Evolutionary conservation across 2,113 vertebrate species (phyloP).

Genomic region (Mobula hypostoma): DNA sequence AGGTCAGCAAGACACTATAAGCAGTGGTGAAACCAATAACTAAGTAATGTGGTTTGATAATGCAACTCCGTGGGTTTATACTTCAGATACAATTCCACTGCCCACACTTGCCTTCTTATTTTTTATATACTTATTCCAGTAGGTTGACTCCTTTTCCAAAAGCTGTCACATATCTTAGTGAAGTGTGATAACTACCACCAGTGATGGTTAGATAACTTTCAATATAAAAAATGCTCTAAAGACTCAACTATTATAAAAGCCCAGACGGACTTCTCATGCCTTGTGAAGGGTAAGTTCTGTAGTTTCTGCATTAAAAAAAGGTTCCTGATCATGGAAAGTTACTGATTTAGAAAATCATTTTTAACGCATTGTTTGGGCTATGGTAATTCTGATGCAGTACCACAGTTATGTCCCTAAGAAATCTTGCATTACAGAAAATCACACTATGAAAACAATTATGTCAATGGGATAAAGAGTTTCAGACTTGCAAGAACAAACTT

Average conservation of each 20-base stretch:
- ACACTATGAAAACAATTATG: too few species aligned
- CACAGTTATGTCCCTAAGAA: too few species aligned
- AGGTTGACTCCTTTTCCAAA: background rate
- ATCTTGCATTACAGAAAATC: too few species aligned
- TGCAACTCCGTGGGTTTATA: background rate
- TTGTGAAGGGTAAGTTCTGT: background rate
- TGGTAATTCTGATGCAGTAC: too few species aligned
- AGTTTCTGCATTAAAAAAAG: background rate
- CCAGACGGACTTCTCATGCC: background rate
- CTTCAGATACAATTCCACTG: background rate
- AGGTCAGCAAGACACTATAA: background rate
- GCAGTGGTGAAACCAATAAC: background rate
- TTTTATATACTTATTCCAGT: background rate
- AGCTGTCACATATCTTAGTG: background rate
- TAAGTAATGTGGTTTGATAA: background rate
- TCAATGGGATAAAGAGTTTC: too few species aligned
- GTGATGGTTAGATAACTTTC: background rate
- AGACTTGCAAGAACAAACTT: too few species aligned
- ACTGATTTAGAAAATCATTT: background rate
- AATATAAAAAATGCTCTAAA: background rate
- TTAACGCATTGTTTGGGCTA: background rate
- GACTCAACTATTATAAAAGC: background rate
- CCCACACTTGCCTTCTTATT: background rate
- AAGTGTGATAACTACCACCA: background rate
- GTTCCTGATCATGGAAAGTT: background rate